These are phyloP conservation scores for Limosa lapponica DNA, from an alignment of 2,797 vertebrate species.

Conservation along the genomic window DNA sequence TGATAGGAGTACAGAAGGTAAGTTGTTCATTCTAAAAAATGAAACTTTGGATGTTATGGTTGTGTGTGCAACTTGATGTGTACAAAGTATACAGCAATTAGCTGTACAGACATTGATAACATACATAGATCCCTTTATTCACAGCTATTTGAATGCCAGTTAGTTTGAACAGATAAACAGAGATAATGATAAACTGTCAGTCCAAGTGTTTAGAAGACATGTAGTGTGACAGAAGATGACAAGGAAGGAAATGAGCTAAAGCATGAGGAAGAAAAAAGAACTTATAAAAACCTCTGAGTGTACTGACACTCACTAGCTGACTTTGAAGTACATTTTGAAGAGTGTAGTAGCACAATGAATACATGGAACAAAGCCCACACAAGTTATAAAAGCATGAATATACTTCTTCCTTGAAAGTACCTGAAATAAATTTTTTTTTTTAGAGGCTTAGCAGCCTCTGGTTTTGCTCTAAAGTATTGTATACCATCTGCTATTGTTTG, in stretches of 20 bases:
- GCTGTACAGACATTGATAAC: not conserved
- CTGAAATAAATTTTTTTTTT: not conserved
- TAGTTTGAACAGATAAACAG: slow-evolving; percentile 37
- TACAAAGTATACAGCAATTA: slow-evolving; percentile 11
- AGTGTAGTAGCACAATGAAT: not conserved
- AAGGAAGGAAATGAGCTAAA: not conserved
- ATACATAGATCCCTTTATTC: not conserved
- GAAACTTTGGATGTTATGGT: not conserved
- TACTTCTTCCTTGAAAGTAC: not conserved
- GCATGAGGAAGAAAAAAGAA: not conserved
- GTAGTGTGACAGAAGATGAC: slow-evolving; percentile 9
- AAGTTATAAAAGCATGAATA: not conserved
- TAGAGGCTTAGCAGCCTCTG: not conserved
- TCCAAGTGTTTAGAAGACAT: not conserved
- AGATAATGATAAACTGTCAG: slow-evolving; percentile 18
- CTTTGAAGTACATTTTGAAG: not conserved
- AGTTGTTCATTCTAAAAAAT: not conserved
- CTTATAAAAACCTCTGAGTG: not conserved
- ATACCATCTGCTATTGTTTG: not conserved
- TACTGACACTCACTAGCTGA: not conserved
- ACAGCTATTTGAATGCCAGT: not conserved
- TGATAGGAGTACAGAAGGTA: not conserved
- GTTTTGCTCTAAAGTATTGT: not conserved
- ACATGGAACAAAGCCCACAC: not conserved
- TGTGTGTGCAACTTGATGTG: not conserved